Conservation (phyloP, 2,797 vertebrate genomes). For the Pogoniulus pusillus region DNA sequence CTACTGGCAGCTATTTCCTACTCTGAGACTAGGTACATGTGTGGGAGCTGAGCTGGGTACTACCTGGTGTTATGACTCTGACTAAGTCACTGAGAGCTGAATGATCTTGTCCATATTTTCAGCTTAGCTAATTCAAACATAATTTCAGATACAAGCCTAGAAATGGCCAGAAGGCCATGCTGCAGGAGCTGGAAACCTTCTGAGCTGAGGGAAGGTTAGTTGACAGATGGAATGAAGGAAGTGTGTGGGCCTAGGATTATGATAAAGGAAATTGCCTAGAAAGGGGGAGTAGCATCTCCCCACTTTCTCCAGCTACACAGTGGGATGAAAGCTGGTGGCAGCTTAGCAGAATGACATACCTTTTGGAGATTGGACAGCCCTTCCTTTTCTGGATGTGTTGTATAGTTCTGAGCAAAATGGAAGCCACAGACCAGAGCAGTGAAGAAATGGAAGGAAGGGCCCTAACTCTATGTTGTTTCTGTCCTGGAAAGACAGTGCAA, state of each 20-base stretch:
- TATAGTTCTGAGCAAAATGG: not conserved
- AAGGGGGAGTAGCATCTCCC: constrained; percentile 15
- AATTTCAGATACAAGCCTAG: not conserved
- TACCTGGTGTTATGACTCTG: not conserved
- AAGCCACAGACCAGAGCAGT: not conserved
- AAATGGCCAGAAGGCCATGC: constrained; percentile 48
- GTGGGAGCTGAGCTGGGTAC: not conserved
- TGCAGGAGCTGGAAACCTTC: constrained; percentile 43
- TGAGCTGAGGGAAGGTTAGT: constrained; percentile 24
- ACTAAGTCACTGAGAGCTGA: not conserved
- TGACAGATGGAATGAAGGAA: constrained; percentile 61
- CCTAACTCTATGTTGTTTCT: not conserved
- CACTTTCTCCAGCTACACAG: not conserved
- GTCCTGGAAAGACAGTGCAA: not conserved
- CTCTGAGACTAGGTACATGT: not conserved
- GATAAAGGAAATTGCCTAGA: constrained; percentile 37
- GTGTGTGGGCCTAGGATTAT: constrained; percentile 13
- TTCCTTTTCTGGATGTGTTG: not conserved
- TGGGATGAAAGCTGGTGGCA: not conserved
- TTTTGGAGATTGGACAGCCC: not conserved
- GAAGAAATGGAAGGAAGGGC: not conserved
- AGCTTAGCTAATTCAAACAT: not conserved
- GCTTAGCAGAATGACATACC: not conserved
- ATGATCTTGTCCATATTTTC: not conserved
- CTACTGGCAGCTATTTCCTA: not conserved